A percentile compares a stretch with the other conserved stretches of the same genome.
Evolutionary conservation across 2,113 vertebrate genomes (phyloP).

Genomic region (Casuarius casuarius): DNA sequence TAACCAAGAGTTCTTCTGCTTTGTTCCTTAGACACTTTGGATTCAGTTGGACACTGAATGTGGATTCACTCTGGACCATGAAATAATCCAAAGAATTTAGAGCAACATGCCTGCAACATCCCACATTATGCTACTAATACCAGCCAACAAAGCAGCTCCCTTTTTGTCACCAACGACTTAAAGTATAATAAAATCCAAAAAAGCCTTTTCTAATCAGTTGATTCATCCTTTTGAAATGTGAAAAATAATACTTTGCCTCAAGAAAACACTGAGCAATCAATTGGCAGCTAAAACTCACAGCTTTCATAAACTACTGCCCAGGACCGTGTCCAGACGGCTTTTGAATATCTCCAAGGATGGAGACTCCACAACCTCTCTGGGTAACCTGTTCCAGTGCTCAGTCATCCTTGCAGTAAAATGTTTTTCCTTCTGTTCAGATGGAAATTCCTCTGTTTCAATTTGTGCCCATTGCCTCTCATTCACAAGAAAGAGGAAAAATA

Average conservation of each 20-base stretch:
- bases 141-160: neutral
- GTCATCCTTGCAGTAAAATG: neutral
- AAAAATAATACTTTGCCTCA: neutral
- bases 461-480: neutral
- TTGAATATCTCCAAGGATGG: neutral
- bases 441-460: too few relatives aligned
- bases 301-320: neutral
- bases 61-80: neutral
- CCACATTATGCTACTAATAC: neutral
- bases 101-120: fast-evolving
- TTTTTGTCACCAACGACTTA: neutral
- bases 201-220: neutral
- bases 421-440: too few relatives aligned
- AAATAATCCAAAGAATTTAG: neutral
- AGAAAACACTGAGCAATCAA: fast-evolving
- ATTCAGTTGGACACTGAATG: neutral
- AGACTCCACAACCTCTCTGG: neutral
- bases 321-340: neutral
- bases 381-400: neutral
- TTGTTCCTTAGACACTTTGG: neutral
- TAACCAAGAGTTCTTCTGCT: neutral
- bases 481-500: neutral
- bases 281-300: neutral
- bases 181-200: neutral
- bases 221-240: neutral